phyloP scores from a whole-genome alignment of 2,797 vertebrate species.

The Cygnus olor region DNA sequence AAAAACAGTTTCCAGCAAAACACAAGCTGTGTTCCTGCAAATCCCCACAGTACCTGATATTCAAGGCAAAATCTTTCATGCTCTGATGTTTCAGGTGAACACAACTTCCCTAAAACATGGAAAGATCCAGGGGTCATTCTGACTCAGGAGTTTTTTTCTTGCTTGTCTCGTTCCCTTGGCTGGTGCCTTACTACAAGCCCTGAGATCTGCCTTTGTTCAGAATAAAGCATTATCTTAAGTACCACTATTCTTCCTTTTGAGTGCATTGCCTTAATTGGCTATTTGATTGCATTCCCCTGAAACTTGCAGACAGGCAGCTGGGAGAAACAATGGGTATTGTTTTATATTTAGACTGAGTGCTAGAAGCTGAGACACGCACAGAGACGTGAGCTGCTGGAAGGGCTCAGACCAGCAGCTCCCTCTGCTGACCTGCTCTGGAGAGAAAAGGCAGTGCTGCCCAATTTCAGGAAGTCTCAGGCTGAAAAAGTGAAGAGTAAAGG shows the following conservation, averaged over 20 bases:
- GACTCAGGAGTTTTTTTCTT: background rate
- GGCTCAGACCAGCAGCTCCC: slow-evolving; percentile 60
- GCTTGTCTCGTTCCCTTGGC: background rate
- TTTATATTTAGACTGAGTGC: background rate
- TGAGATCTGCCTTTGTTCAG: background rate
- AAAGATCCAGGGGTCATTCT: accelerated
- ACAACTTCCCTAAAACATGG: background rate
- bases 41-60: accelerated
- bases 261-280: slow-evolving; percentile 34
- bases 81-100: background rate
- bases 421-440: slow-evolving; percentile 37
- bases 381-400: background rate
- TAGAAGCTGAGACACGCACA: background rate
- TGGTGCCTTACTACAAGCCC: background rate
- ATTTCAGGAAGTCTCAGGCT: background rate
- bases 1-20: background rate
- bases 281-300: slow-evolving; percentile 18
- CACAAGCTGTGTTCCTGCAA: background rate
- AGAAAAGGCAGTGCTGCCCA: background rate
- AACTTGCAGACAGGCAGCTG: background rate
- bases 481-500: background rate
- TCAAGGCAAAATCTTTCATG: background rate
- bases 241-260: background rate
- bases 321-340: slow-evolving; percentile 38
- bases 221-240: slow-evolving; percentile 7